Conservation (phyloP, 1,140 invertebrate genomes). For the Drosophila virilis region DNA sequence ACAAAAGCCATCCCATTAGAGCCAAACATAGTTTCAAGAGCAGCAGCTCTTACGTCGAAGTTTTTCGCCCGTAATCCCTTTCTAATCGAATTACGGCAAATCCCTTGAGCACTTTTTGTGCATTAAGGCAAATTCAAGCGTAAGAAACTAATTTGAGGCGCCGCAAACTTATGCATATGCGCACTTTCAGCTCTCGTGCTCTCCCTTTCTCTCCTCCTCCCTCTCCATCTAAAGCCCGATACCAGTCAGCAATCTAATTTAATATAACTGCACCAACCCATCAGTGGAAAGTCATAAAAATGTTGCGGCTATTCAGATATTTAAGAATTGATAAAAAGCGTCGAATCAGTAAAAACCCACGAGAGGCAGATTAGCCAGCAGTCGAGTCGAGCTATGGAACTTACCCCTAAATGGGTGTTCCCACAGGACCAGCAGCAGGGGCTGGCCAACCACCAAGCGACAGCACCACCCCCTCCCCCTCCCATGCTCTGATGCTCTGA, state of each 20-base stretch:
- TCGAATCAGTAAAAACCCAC: conserved; percentile 73
- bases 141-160: conserved; percentile 79
- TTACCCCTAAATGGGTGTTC: conserved; percentile 71
- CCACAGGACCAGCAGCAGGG: conserved; percentile 57
- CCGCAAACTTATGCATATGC: conserved; percentile 68
- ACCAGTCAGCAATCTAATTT: conserved; percentile 44
- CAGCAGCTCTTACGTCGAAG: conserved; percentile 39
- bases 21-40: conserved; percentile 32
- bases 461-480: conserved; percentile 20
- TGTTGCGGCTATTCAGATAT: conserved; percentile 72
- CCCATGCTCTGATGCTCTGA: conserved; percentile 42
- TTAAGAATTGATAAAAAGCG: conserved; percentile 74
- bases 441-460: conserved; percentile 42
- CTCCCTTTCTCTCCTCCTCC: background rate
- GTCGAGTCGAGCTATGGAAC: conserved; percentile 30
- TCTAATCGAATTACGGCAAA: conserved; percentile 79
- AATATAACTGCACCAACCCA: conserved; percentile 49
- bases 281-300: conserved; percentile 71
- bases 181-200: conserved; percentile 46
- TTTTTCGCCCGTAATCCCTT: conserved; percentile 68
- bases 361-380: conserved; percentile 69
- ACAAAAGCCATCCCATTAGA: conserved; percentile 56
- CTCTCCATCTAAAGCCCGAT: background rate
- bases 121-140: conserved; percentile 78
- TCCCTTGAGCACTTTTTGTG: conserved; percentile 69